Evolutionary conservation across 2,113 vertebrate species (phyloP).

Genomic region (Bos taurus): ARS-UCD2.0 NC_037357.1:88558001-88558500

Average conservation of each 20-base stretch:
- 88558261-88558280: background rate
- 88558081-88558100: background rate
- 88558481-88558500: background rate
- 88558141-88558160: background rate
- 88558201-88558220: background rate
- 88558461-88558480: background rate
- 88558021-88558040: background rate
- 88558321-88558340: background rate
- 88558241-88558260: background rate
- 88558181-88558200: background rate
- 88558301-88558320: background rate
- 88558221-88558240: background rate
- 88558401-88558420: background rate
- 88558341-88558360: background rate
- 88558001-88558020: background rate
- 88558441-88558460: background rate
- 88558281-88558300: background rate
- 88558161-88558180: background rate
- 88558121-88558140: background rate
- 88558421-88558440: background rate
- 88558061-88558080: background rate
- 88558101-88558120: background rate
- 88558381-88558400: background rate
- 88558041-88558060: background rate
- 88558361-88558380: background rate